These are phyloP conservation scores for Sarcophaga variegata DNA, from an alignment of 2,888 invertebrate species.

Conservation along the genomic window DNA sequence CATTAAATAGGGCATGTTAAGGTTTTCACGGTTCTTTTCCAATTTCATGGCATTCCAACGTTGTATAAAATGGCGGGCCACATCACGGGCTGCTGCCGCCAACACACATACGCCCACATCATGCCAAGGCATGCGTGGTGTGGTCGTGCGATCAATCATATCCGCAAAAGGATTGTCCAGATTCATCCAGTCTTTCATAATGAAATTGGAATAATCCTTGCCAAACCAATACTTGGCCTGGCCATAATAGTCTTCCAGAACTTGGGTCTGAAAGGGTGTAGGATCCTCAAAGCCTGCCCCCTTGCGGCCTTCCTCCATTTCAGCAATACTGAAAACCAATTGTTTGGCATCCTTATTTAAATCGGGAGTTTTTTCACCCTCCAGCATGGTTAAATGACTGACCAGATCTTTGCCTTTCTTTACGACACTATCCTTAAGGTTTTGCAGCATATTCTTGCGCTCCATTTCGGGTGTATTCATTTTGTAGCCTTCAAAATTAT, in stretches of 20 bases:
- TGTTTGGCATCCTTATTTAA: slow-evolving; percentile 70
- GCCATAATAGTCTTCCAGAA: slow-evolving; percentile 83
- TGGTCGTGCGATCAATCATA: slow-evolving; percentile 92
- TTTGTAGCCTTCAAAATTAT: slow-evolving; percentile 82
- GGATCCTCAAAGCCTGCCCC: slow-evolving; percentile 80
- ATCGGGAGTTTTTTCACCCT: slow-evolving; percentile 76
- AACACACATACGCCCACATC: slow-evolving; percentile 93
- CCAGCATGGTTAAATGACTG: slow-evolving; percentile 81
- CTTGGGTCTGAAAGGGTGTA: slow-evolving; percentile 75
- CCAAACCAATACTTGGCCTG: slow-evolving; percentile 96
- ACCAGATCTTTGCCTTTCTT: slow-evolving; percentile 84
- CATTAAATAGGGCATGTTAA: slow-evolving; percentile 90
- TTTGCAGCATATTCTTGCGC: slow-evolving; percentile 84
- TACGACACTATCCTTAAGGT: slow-evolving; percentile 82
- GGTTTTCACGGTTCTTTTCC: slow-evolving; percentile 84
- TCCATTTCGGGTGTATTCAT: slow-evolving; percentile 85
- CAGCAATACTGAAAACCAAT: slow-evolving; percentile 74
- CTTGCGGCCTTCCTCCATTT: slow-evolving; percentile 81
- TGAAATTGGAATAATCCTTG: slow-evolving; percentile 98
- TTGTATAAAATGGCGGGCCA: slow-evolving; percentile 96
- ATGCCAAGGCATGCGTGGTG: slow-evolving; percentile 99
- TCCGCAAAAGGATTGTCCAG: slow-evolving; percentile 92
- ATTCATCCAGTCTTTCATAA: slow-evolving; percentile 96
- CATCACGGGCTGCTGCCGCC: slow-evolving; percentile 92
- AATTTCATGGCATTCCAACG: slow-evolving; percentile 97